These are phyloP conservation scores for Chaitophorus viminalis DNA, from an alignment of 2,888 invertebrate species.

Conservation along the genomic window DNA sequence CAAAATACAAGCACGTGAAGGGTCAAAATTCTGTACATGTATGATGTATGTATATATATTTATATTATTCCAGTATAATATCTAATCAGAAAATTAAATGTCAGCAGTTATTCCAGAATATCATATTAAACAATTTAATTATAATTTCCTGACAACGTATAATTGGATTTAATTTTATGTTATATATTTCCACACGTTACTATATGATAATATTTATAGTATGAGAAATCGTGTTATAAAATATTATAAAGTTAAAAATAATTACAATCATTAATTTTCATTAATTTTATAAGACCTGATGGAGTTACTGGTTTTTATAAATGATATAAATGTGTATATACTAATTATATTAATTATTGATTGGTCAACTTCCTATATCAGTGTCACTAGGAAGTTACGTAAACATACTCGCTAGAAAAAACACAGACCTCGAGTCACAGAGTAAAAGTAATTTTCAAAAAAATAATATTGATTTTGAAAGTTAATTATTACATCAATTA, in stretches of 20 bases:
- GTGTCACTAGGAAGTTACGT: not conserved
- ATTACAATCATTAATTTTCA: not conserved
- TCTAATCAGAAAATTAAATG: conserved; percentile 8
- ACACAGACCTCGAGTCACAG: no score
- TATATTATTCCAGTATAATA: not conserved
- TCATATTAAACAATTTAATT: conserved; percentile 1
- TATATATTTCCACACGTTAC: not conserved
- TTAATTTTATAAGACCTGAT: not conserved
- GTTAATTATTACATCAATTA: no score
- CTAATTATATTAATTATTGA: not conserved
- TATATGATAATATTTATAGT: not conserved
- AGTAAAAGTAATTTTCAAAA: no score
- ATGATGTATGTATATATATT: no score
- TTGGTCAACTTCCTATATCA: not conserved
- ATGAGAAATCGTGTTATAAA: not conserved
- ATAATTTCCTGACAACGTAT: conserved; percentile 7
- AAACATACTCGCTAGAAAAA: not conserved
- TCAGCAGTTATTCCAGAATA: not conserved
- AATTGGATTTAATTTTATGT: conserved; percentile 44
- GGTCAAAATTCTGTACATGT: no score
- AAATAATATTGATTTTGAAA: no score
- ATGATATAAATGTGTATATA: not conserved
- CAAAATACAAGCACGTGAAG: no score
- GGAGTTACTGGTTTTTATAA: not conserved
- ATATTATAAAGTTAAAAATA: not conserved